Evolutionary conservation across 23 tunicate species (phyloP), one percentile per base, ranked within the genome.

Genomic region (Halocynthia aurantium): DNA sequence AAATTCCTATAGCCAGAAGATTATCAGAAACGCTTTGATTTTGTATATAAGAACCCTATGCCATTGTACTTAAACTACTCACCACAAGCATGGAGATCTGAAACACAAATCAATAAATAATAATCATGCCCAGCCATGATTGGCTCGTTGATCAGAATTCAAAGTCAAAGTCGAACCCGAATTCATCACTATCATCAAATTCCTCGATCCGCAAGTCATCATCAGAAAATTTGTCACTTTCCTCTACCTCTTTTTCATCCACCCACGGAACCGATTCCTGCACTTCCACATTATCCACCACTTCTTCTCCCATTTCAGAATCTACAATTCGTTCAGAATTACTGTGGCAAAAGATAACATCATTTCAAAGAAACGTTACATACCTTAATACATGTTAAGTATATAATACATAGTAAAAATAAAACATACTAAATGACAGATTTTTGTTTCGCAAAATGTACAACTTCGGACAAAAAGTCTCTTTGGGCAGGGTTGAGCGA

Each of bases 381-480:
- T 58, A 13, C 4, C 64, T n/a, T 58, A 58, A 13, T n/a, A 1
- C 44, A 31, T 31, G 1, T 31, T 1, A 31, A 31, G 44, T 31
- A 31, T 31, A 31, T 4, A 0, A 31, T 31, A 31, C n/a, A n/a
- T n/a, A 31, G 44, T 31, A 31, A 31, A 31, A 31, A 31, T 31
- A 4, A 31, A 60, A 15, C 64, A 60, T 69, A 87, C 93, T 88
- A 83, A 54, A 52, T 54, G 54, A 88, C 83, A 11, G 76, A 74
- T 71, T 80, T 79, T 84, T 82, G 76, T 56, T 83, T 80, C 19
- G 85, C 88, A 52, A 88, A 79, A 13, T 72, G 61, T 19, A 83
- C 73, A 21, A 83, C 84, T 8, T 78, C 77, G 10, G 79, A 53
- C 6, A 88, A 15, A 54, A 83, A 83, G 49, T 67, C 72, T n/a